phyloP scores from a whole-genome alignment of 2,888 invertebrate genomes.

The Andrena bucephala region DNA sequence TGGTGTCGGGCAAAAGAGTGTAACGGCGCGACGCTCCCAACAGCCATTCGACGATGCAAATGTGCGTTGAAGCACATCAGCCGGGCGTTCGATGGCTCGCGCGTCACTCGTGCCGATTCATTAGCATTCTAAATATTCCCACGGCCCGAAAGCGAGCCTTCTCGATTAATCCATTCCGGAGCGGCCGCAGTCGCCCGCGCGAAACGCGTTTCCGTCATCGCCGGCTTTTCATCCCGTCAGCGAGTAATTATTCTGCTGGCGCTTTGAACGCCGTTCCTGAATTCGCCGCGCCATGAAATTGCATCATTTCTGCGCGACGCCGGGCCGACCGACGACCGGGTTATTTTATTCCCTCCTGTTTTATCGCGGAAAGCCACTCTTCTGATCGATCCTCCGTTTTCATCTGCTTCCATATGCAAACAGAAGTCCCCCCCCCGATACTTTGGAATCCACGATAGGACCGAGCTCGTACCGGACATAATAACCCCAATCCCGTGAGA shows the following conservation, averaged over 20 bases:
- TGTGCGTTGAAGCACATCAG: too few relatives aligned
- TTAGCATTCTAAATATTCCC: constrained; percentile 29
- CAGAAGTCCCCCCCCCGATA: background rate
- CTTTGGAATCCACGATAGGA: background rate
- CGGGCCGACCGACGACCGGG: too few relatives aligned
- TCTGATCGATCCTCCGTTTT: background rate
- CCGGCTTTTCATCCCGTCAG: background rate
- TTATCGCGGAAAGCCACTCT: too few relatives aligned
- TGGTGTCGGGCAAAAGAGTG: too few relatives aligned
- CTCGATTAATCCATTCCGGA: background rate
- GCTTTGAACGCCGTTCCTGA: constrained; percentile 3
- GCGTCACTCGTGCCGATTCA: background rate
- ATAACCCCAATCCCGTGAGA: background rate
- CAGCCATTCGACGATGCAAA: too few relatives aligned
- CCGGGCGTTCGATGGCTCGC: too few relatives aligned
- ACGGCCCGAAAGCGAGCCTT: background rate
- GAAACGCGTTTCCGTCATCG: background rate
- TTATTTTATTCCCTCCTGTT: too few relatives aligned
- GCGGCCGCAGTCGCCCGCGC: background rate
- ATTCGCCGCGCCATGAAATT: constrained; percentile 2
- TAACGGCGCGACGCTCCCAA: too few relatives aligned
- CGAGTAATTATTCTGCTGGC: constrained; percentile 3
- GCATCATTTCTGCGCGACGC: background rate
- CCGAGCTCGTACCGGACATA: background rate
- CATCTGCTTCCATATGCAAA: too few relatives aligned